These are phyloP conservation scores for Silurus asotus DNA, from an alignment of 2,113 vertebrate species.

Conservation along the genomic window DNA sequence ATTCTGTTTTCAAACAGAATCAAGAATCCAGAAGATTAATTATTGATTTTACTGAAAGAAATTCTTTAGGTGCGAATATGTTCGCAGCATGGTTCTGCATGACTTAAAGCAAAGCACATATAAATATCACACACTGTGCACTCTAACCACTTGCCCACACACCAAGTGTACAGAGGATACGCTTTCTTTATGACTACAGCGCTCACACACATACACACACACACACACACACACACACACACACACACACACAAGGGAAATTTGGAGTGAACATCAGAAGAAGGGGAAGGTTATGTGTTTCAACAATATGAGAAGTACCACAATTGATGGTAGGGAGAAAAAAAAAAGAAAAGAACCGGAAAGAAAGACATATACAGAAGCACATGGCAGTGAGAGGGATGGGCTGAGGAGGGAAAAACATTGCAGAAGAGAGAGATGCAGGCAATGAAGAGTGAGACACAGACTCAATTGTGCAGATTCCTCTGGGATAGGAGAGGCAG, in stretches of 20 bases:
- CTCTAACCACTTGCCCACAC: constrained; percentile 42
- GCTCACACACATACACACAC: not conserved
- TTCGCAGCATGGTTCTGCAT: not conserved
- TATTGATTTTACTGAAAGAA: not conserved
- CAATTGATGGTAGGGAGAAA: not conserved
- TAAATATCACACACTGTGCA: constrained; percentile 31
- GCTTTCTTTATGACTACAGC: constrained; percentile 9
- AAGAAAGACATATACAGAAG: not conserved
- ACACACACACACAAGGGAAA: not conserved
- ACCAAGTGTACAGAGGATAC: constrained; percentile 34
- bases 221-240: not conserved
- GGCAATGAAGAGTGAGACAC: not conserved
- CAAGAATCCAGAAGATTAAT: not conserved
- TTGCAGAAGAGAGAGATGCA: not conserved
- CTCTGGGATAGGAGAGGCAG: constrained; percentile 23
- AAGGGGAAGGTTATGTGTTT: constrained; percentile 19
- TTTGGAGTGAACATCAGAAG: not conserved
- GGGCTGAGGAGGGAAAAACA: not conserved
- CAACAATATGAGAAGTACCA: not conserved
- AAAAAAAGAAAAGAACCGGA: not conserved
- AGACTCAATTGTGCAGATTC: not conserved
- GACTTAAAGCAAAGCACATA: constrained; percentile 18
- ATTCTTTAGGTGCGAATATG: constrained; percentile 1
- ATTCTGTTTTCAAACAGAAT: not conserved
- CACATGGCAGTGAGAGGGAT: not conserved